phyloP scores from a whole-genome alignment of 2,113 vertebrate genomes.

The Emydura subglobosa region DNA sequence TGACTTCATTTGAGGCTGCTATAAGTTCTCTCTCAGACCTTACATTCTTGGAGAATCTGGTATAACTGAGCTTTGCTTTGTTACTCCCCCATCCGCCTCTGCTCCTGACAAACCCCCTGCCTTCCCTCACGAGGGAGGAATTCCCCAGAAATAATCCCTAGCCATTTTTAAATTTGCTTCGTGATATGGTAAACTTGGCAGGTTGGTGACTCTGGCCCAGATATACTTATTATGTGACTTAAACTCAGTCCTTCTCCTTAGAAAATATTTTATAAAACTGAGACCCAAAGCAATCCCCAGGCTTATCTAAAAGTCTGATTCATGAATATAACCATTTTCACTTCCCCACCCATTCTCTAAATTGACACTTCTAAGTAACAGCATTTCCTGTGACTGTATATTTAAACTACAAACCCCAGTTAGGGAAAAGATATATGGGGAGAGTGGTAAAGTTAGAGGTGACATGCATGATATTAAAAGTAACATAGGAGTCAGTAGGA shows the following conservation, averaged over 20 bases:
- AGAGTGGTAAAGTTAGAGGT: not conserved
- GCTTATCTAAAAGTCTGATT: not conserved
- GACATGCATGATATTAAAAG: not conserved
- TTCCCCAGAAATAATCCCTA: not conserved
- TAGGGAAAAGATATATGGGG: not conserved
- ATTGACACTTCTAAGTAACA: not conserved
- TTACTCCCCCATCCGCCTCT: not conserved
- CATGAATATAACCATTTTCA: not conserved
- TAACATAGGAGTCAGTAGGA: not conserved
- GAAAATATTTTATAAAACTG: not conserved
- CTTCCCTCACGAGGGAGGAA: not conserved
- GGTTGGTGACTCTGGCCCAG: not conserved
- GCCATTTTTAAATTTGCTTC: not conserved
- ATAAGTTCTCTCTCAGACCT: not conserved
- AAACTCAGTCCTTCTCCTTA: not conserved
- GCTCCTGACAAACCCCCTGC: not conserved
- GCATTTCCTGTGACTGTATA: not conserved
- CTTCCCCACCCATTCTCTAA: not conserved
- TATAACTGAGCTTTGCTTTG: not conserved
- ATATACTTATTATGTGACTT: not conserved
- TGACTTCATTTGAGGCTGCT: not conserved
- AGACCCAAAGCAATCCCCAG: not conserved
- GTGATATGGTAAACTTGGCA: not conserved
- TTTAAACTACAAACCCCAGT: not conserved
- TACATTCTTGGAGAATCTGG: not conserved